Percentiles rank a stretch among this genome's conserved stretches.
These are phyloP conservation scores for Elmis aenea DNA, from an alignment of 2,888 invertebrate species.

Conservation along the genomic window DNA sequence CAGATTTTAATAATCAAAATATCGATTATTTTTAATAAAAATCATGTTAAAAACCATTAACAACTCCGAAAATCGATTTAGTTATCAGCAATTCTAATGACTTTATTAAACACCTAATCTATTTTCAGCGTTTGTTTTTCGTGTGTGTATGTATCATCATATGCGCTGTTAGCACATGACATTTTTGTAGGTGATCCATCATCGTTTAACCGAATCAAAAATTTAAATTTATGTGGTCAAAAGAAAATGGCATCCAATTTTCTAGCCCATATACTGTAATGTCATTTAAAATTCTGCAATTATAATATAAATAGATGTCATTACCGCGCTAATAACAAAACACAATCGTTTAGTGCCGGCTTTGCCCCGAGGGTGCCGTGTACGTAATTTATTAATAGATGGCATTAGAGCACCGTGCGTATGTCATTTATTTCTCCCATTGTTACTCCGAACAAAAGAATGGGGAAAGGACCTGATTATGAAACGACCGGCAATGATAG, in stretches of 20 bases:
- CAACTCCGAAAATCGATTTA: too few relatives aligned
- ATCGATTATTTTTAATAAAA: too few relatives aligned
- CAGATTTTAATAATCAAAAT: too few relatives aligned
- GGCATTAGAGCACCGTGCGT: constrained; percentile 42
- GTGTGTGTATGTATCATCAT: too few relatives aligned
- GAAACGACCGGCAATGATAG: constrained; percentile 11
- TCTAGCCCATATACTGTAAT: constrained; percentile 43
- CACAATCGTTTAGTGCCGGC: constrained; percentile 46
- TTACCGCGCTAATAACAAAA: constrained; percentile 48
- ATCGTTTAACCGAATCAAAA: constrained; percentile 16
- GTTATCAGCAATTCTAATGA: too few relatives aligned
- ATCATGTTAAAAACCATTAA: too few relatives aligned
- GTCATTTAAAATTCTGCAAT: constrained; percentile 47
- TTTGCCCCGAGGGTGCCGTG: constrained; percentile 41
- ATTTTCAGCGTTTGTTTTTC: too few relatives aligned
- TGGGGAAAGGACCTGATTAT: constrained; percentile 21
- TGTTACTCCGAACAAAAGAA: constrained; percentile 38
- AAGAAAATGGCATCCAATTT: constrained; percentile 30
- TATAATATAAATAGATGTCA: constrained; percentile 50
- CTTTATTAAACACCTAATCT: too few relatives aligned
- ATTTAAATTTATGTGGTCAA: constrained; percentile 21
- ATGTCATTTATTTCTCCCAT: constrained; percentile 43
- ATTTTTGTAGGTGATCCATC: constrained; percentile 16
- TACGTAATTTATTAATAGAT: constrained; percentile 48
- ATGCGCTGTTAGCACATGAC: too few relatives aligned